phyloP scores from a whole-genome alignment of 1,140 invertebrate genomes.

The Drosophila biarmipes region DNA sequence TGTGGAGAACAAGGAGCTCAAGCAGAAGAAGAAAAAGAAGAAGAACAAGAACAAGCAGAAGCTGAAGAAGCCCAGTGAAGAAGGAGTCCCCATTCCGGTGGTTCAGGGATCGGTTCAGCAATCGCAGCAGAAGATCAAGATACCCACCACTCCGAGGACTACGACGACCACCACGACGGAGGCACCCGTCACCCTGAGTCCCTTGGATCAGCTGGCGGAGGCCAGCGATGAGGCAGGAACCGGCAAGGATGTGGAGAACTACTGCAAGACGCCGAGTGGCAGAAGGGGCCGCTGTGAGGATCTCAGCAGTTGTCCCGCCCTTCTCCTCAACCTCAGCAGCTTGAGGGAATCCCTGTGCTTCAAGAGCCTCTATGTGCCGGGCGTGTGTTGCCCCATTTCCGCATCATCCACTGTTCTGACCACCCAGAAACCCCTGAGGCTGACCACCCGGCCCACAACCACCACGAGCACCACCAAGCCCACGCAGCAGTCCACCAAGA shows the following conservation, averaged over 20 bases:
- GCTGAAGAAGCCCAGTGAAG: constrained; percentile 84
- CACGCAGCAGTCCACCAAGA: constrained; percentile 35
- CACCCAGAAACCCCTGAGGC: constrained; percentile 84
- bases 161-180: constrained; percentile 37
- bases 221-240: constrained; percentile 66
- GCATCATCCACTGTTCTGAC: constrained; percentile 69
- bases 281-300: constrained; percentile 93
- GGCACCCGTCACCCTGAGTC: constrained; percentile 28
- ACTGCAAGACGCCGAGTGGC: constrained; percentile 93
- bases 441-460: constrained; percentile 74
- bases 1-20: constrained; percentile 79
- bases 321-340: constrained; percentile 92
- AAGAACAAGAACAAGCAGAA: constrained; percentile 80
- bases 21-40: constrained; percentile 80
- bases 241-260: constrained; percentile 81
- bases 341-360: constrained; percentile 95
- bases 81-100: constrained; percentile 5
- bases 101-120: constrained; percentile 35
- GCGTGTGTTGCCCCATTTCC: constrained; percentile 92
- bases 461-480: constrained; percentile 41
- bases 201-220: constrained; percentile 59
- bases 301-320: constrained; percentile 93
- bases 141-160: constrained; percentile 69
- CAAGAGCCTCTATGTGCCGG: constrained; percentile 95
- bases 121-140: constrained; percentile 65